Evolutionary conservation across 1,140 invertebrate species (phyloP).

Genomic region (Pseudomyrmex gracilis): DNA sequence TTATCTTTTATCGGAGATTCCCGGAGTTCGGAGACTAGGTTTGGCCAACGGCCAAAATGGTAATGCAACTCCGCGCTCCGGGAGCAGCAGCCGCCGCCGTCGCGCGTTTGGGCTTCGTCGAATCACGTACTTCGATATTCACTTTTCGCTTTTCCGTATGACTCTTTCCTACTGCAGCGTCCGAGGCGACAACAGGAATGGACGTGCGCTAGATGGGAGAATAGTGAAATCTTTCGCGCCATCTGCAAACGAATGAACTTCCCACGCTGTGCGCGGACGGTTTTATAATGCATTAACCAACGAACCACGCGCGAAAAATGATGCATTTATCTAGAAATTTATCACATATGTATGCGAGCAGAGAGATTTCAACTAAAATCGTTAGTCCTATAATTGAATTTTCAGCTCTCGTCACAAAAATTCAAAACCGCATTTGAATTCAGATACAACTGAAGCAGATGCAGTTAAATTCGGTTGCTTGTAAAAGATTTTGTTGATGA

Average conservation of each 20-base stretch:
- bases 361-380: too few relatives aligned
- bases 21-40: constrained; percentile 64
- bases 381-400: too few relatives aligned
- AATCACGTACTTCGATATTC: constrained; percentile 78
- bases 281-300: not conserved
- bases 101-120: constrained; percentile 62
- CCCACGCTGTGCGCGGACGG: not conserved
- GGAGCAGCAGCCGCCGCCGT: constrained; percentile 56
- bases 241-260: constrained; percentile 33
- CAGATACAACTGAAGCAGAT: too few relatives aligned
- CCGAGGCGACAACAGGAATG: not conserved
- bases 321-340: not conserved
- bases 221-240: constrained; percentile 15
- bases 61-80: constrained; percentile 72
- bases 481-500: not conserved
- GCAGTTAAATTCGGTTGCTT: too few relatives aligned
- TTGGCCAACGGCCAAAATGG: constrained; percentile 78
- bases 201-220: constrained; percentile 8
- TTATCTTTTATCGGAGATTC: constrained; percentile 77
- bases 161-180: constrained; percentile 59
- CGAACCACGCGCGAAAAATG: not conserved
- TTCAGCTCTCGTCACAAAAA: too few relatives aligned
- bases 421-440: too few relatives aligned
- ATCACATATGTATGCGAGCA: not conserved
- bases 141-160: constrained; percentile 74